Base-by-base conservation (phyloP, 1,140 invertebrate genomes). In the Drosophila bipectinata region DNA sequence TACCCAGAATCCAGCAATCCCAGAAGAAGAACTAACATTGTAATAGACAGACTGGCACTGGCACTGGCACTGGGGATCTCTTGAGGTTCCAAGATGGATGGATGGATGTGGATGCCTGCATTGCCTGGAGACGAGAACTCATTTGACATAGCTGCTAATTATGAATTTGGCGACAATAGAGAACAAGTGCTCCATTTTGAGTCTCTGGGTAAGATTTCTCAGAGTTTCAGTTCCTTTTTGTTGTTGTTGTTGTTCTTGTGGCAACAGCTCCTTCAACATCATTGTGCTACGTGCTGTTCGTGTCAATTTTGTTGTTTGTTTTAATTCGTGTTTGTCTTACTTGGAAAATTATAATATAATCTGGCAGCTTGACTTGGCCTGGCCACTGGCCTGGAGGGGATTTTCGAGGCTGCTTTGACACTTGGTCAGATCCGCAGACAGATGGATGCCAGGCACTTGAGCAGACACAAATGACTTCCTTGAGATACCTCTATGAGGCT, bases 331-430 rank as follows among this genome's bases (percentile, higher is more conserved):
- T 88, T 87, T 88, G 75, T 66, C 55, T 87, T 87, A 82, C 82
- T 87, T 76, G 78, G 82, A 75, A 85, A 88, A 87, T 87, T 87
- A 87, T 88, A 87, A 88, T 88, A 87, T 87, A 87, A 87, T 75
- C 72, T 74, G 44, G 18, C 18, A 18, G 18, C 18, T 18, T 18
- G 18, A 18, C 18, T 18, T 18, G 18, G 45, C 69, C 57, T 75
- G 53, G 41, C 51, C 51, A 30, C 32, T 55, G 69, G 44, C 41
- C 37, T 21, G 34, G 5, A 34, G 63, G 60, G 10, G 32, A 52
- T 74, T 66, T 39, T 47, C 41, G 39, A 34, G 51, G 52, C 53
- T 57, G 59, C 51, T 28, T 73, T 73, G 71, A 73, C 71, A 73
- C 71, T 73, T 73, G 55, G 68, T 72, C 68, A 55, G 21, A 21